Conservation (phyloP, 2,113 vertebrate genomes). For the Mirza zaza region DNA sequence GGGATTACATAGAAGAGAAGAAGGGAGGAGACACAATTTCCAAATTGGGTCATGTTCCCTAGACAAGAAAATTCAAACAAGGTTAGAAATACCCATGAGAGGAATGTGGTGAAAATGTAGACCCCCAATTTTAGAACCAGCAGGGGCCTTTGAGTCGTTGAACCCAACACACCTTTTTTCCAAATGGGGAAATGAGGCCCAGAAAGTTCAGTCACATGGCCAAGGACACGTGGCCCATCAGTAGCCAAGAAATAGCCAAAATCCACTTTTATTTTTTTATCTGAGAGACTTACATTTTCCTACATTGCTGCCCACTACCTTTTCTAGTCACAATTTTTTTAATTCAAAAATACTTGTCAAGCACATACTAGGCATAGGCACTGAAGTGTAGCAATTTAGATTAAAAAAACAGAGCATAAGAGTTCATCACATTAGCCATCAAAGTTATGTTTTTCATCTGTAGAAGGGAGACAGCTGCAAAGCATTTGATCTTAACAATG, state of each 20-base stretch:
- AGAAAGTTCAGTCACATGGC: too few species aligned
- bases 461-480: slow-evolving; percentile 74
- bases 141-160: background rate
- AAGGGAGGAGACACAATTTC: slow-evolving; percentile 58
- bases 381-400: background rate
- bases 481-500: slow-evolving; percentile 78
- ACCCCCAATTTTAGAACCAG: background rate
- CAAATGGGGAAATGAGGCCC: background rate
- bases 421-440: background rate
- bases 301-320: background rate
- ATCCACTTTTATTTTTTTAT: background rate
- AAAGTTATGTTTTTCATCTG: slow-evolving; percentile 8
- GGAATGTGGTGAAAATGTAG: slow-evolving; percentile 48
- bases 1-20: background rate
- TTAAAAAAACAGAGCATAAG: background rate
- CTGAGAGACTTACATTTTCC: background rate
- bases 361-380: background rate
- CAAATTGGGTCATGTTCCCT: background rate
- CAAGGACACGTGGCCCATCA: background rate
- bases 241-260: background rate
- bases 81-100: background rate
- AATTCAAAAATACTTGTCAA: slow-evolving; percentile 17
- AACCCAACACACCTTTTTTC: background rate
- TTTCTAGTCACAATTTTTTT: background rate
- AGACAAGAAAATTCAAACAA: slow-evolving; percentile 45